Evolutionary conservation across 2,113 vertebrate genomes (phyloP), one percentile per base, ranked within the genome.

Genomic region (Cebidichthys violaceus): DNA sequence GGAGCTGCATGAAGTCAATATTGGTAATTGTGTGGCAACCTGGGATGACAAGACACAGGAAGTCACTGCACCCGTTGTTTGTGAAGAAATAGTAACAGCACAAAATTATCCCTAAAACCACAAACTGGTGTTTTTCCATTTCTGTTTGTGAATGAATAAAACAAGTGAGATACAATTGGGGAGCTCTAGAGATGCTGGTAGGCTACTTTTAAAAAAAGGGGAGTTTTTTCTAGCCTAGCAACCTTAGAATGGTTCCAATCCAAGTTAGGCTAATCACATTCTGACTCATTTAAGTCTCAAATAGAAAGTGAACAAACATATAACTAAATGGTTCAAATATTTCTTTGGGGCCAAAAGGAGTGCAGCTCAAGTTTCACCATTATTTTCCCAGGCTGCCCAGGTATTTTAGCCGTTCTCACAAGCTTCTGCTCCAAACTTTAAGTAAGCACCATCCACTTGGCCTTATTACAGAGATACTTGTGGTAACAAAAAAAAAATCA

Each of bases 381-480:
- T 31, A n/a, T 41, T 83, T 83, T 80, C 71, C 52, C 55, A 17
- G 22, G 29, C 39, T 75, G 33, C 57, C 29, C 55, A 73, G 39
- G 29, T 75, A 75, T 68, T 62, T 18, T 20, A 57, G 31, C 24
- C 5, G 9, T 22, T 60, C 43, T 71, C 41, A 77, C 59, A 50
- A 57, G 17, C 77, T 52, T 13, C 59, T 67, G n/a, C 31, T 76
- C 45, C 11, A 39, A 50, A 35, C 52, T 39, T 73, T 37, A 47
- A 81, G 24, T 73, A n/a, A 85, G 52, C 55, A 72, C 82, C 41
- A 65, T 75, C 75, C 27, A 79, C 70, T 87, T 82, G 70, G 3
- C 68, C 67, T 65, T 80, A 75, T 84, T 57, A 88, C 55, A 55
- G 37, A 84, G 39, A 73, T 83, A 68, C 66, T 88, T 86, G 57